phyloP scores from a whole-genome alignment of 1,140 invertebrate genomes.

The Hormaphis cornu region DNA sequence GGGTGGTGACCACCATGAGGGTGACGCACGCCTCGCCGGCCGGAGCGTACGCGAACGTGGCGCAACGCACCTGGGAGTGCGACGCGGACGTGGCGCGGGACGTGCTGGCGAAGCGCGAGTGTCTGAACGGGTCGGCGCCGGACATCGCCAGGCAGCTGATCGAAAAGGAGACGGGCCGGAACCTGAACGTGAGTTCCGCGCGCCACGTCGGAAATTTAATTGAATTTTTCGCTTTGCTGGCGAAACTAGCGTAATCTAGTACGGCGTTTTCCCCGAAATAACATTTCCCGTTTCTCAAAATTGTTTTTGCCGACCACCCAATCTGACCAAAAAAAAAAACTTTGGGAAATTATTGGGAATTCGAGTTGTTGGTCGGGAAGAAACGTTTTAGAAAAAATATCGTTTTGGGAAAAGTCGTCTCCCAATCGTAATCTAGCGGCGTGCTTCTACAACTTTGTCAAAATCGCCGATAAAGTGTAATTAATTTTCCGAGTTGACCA shows the following conservation, averaged over 20 bases:
- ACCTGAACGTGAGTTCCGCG: slow-evolving; percentile 48
- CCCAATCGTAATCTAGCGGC: too few relatives aligned
- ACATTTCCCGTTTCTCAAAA: too few relatives aligned
- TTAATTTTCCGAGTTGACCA: too few relatives aligned
- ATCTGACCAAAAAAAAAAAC: too few relatives aligned
- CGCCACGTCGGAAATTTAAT: not conserved
- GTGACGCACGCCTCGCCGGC: slow-evolving; percentile 87
- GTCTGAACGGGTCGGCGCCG: slow-evolving; percentile 36
- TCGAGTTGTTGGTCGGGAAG: too few relatives aligned
- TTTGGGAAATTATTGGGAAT: too few relatives aligned
- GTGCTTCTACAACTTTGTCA: too few relatives aligned
- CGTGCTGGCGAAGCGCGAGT: slow-evolving; percentile 40
- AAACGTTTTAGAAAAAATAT: too few relatives aligned
- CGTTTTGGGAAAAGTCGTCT: too few relatives aligned
- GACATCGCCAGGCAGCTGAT: slow-evolving; percentile 54
- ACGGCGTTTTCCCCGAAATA: not conserved
- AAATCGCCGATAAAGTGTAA: too few relatives aligned
- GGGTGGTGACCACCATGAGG: slow-evolving; percentile 54
- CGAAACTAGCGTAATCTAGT: not conserved
- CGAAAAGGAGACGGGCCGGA: slow-evolving; percentile 50
- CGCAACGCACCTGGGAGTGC: slow-evolving; percentile 69
- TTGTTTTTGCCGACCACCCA: too few relatives aligned
- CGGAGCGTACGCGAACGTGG: slow-evolving; percentile 68
- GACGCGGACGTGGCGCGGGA: slow-evolving; percentile 49
- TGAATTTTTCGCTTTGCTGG: not conserved